phyloP scores from a whole-genome alignment of 2,113 vertebrate species.

The Albula goreensis region DNA sequence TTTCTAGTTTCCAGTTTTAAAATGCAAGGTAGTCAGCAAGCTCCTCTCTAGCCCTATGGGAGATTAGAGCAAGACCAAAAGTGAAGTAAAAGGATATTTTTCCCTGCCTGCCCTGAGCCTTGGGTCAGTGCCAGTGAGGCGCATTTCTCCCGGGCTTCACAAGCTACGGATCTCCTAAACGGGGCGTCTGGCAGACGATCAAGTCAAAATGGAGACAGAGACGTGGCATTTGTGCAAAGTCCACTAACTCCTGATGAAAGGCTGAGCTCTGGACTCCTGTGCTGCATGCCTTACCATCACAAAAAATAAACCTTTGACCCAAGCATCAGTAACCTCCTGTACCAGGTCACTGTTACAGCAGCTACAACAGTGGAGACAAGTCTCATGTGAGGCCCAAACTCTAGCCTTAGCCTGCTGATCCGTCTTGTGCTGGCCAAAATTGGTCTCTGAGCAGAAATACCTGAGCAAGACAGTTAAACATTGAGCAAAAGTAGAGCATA shows the following conservation, averaged over 20 bases:
- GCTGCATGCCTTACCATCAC: background rate
- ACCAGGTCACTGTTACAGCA: background rate
- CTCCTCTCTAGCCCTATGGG: background rate
- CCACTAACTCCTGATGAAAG: background rate
- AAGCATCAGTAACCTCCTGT: background rate
- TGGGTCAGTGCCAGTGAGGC: constrained; percentile 1
- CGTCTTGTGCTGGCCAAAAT: background rate
- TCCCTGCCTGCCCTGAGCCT: background rate
- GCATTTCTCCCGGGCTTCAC: background rate
- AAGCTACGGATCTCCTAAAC: background rate
- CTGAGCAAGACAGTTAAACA: background rate
- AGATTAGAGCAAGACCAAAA: background rate
- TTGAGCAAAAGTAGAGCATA: background rate
- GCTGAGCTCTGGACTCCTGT: background rate
- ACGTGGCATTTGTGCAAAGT: background rate
- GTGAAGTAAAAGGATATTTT: background rate
- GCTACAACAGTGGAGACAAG: background rate
- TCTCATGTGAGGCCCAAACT: background rate
- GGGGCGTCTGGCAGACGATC: background rate
- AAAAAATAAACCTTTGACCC: background rate
- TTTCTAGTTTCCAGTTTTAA: background rate
- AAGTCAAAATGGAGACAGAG: background rate
- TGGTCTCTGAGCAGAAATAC: background rate
- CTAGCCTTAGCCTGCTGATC: background rate
- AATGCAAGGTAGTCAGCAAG: background rate